Base-by-base conservation (phyloP, 2,888 invertebrate genomes). In the Hypercompe scribonia region DNA sequence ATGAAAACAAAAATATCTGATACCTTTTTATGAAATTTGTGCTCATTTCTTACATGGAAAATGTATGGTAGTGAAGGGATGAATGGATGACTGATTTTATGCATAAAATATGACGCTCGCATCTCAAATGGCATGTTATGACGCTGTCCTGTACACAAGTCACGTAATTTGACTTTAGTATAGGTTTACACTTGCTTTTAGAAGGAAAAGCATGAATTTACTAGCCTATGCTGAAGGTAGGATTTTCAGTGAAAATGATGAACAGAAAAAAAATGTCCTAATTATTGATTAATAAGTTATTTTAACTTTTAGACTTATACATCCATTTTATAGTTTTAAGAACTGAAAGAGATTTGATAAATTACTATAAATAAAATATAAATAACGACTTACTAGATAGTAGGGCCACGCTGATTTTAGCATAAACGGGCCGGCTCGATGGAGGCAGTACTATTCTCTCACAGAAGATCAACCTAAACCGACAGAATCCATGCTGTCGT, bases 21-120 rank as follows among this genome's bases (percentile, higher is more conserved):
- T n/a, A n/a, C 65, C 46, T 50, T 64, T 65, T 50, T 64, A 64
- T 42, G 11, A 3, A 33, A 64, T 24, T 24, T 46, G 31, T 33
- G 28, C n/a, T 65, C 70, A 70, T 70, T 50, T 70, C 46, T 42
- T 33, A 34, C 28, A 50, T 50, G 28, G 65, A 42, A 65, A 70
- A 50, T 65, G 36, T 58, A 58, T 65, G 68, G 65, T 54, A 42
- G 31, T 61, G 13, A n/a, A 42, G 64, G 65, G 70, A 58, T 77
- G 77, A 79, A 80, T 77, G 65, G 70, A 72, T 77, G 74, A 72
- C 79, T 73, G 79, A 80, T 80, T 71, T 72, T 80, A 79, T 77
- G 80, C 77, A 74, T 72, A 80, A 71, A 65, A 65, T 61, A 77
- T 74, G 74, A 68, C 72, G 50, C 39, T 50, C 69, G 69, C 58